phyloP scores from a whole-genome alignment of 2,797 vertebrate genomes.

The Pipistrellus pipistrellus region DNA sequence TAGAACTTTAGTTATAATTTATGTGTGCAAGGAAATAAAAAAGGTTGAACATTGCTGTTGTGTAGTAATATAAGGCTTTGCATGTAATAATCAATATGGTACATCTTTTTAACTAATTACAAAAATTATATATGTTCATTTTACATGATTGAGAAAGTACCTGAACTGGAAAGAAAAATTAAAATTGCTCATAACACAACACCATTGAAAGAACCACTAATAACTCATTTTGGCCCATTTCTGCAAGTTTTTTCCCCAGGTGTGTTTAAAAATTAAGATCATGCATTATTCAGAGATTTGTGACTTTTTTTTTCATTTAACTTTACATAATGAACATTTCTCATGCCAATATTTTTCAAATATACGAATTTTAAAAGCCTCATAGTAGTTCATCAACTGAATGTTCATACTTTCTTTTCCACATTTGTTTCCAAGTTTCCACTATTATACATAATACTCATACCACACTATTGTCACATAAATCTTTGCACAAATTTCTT shows the following conservation, averaged over 20 bases:
- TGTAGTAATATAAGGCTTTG: neutral
- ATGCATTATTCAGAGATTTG: neutral
- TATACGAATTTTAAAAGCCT: constrained; percentile 45
- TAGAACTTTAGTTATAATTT: too few species aligned
- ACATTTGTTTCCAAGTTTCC: constrained; percentile 34
- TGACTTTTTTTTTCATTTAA: constrained; percentile 45
- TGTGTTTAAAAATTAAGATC: constrained; percentile 47
- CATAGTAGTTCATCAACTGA: constrained; percentile 4
- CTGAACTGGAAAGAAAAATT: constrained; percentile 25
- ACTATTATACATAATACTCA: neutral
- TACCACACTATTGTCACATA: neutral
- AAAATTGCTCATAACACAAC: neutral
- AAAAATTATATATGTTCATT: constrained; percentile 61
- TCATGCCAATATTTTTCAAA: constrained; percentile 43
- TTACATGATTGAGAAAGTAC: constrained; percentile 62
- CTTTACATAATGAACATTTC: constrained; percentile 51
- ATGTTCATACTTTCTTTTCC: neutral
- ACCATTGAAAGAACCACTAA: neutral
- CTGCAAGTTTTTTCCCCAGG: neutral
- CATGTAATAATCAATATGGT: neutral
- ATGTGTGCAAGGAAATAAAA: too few species aligned
- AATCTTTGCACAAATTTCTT: neutral
- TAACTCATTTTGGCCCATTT: constrained; percentile 52
- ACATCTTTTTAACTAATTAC: constrained; percentile 51
- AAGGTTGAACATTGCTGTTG: neutral